Base-by-base conservation (phyloP, 2,888 invertebrate species). In the Bombyx huttoni region DNA sequence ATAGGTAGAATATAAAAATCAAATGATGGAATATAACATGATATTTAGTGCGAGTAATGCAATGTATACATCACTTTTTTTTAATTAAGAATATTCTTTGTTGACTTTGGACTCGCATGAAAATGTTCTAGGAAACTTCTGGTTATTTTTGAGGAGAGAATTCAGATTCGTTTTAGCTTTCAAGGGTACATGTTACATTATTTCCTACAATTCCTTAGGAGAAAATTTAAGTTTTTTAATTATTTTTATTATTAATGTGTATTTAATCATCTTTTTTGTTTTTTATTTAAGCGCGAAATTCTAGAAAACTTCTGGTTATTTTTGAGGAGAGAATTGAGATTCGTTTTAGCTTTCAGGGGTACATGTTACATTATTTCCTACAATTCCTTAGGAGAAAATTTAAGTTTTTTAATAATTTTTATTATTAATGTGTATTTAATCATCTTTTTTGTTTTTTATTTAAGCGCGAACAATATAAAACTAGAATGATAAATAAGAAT, bases 221-320 rank as follows among this genome's bases (percentile, higher is more conserved):
- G 53, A 53, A 54, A 34, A 54, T 57, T 58, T 54, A 57, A 46
- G 49, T 53, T 54, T 56, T 59, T 65, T 67, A 64, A 64, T 65
- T 61, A 61, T 62, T 58, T 58, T 65, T 59, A 59, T 62, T 54
- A 50, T 55, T 51, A 61, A 61, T 65, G 67, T 65, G 51, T 70
- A 65, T 65, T 59, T 60, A 61, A 58, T 63, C 64, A 67, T 62
- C 59, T 72, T 64, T 64, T n/a, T n/a, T n/a, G n/a, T n/a, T n/a
- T n/a, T 68, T 34, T 49, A 49, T 35, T n/a, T 49, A 49, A 24
- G 35, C 14, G 7, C 34, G n/a, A 13, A 49, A n/a, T n/a, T n/a
- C n/a, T n/a, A n/a, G n/a, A n/a, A n/a, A n/a, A n/a, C n/a, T n/a
- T n/a, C n/a, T 24, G 24, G 24, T 24, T 24, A 24, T 24, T 24